Conservation (phyloP, 1,140 invertebrate species). For the Psix sp. region DNA sequence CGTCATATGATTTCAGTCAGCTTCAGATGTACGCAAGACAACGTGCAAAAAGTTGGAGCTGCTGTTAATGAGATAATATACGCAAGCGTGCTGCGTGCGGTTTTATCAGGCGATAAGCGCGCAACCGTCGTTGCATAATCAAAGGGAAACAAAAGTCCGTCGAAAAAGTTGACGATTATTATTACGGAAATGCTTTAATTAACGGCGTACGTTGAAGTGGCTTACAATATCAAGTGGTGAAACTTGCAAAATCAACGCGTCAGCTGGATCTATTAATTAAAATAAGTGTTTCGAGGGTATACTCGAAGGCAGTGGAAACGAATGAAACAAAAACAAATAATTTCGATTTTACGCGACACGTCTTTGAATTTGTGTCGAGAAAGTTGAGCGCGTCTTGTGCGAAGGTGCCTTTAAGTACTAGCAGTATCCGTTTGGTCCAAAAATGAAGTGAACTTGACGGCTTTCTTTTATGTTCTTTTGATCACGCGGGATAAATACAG, state of each 20-base stretch:
- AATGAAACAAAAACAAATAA: too few relatives aligned
- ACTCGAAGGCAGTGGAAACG: too few relatives aligned
- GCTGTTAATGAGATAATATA: constrained; percentile 19
- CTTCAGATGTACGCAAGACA: constrained; percentile 13
- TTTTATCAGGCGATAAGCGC: not conserved
- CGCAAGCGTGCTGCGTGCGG: not conserved
- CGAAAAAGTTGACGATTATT: constrained; percentile 18
- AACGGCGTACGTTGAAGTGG: too few relatives aligned
- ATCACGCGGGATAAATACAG: constrained; percentile 19
- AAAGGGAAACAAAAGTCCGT: constrained; percentile 7
- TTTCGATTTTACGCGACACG: too few relatives aligned
- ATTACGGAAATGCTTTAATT: constrained; percentile 22
- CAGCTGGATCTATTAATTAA: too few relatives aligned
- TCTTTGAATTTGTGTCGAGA: too few relatives aligned
- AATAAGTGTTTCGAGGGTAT: too few relatives aligned
- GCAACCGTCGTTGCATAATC: too few relatives aligned
- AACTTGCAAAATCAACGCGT: too few relatives aligned
- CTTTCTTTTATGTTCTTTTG: constrained; percentile 34
- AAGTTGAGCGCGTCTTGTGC: too few relatives aligned
- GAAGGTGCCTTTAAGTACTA: constrained; percentile 17
- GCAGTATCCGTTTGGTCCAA: constrained; percentile 13
- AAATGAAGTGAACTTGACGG: constrained; percentile 17
- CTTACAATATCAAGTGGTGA: too few relatives aligned
- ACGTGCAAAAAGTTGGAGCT: constrained; percentile 14
- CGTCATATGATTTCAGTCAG: constrained; percentile 49